Evolutionary conservation across 37 sponge, comb jelly and placozoan genomes (phyloP).

Genomic region (Spongilla lacustris): DNA sequence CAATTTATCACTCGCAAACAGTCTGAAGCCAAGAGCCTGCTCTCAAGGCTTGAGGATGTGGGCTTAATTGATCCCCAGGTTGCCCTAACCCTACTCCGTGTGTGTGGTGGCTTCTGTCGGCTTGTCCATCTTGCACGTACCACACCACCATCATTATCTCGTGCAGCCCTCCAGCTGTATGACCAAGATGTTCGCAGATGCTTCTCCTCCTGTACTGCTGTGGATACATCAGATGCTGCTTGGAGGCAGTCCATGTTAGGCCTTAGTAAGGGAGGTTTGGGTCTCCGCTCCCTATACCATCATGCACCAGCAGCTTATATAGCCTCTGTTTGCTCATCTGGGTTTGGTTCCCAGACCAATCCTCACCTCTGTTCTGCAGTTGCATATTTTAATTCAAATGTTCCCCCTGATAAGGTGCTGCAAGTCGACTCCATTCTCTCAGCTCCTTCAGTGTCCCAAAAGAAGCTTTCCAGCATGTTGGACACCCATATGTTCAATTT

Average conservation of each 20-base stretch:
- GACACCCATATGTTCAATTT: conserved; percentile 1
- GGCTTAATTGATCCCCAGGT: neutral
- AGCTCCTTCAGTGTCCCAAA: neutral
- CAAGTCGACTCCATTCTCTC: neutral
- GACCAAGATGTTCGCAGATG: neutral
- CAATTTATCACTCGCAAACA: neutral
- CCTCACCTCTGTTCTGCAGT: neutral
- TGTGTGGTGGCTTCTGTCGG: neutral
- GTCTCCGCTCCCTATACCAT: neutral
- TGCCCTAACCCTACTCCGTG: neutral
- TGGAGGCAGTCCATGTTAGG: neutral
- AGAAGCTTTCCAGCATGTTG: neutral
- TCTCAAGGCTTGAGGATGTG: neutral
- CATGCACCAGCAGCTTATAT: neutral
- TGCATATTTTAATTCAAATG: neutral
- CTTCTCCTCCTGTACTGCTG: neutral
- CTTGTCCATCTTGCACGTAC: neutral
- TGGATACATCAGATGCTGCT: neutral
- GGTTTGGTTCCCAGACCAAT: neutral
- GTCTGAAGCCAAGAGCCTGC: neutral
- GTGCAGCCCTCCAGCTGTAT: neutral
- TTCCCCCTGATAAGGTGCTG: neutral
- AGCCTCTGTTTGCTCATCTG: neutral
- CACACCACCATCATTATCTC: neutral
- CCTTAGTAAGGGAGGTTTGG: neutral